Base-by-base conservation (phyloP, 2,797 vertebrate species). In the Gila robusta region DNA sequence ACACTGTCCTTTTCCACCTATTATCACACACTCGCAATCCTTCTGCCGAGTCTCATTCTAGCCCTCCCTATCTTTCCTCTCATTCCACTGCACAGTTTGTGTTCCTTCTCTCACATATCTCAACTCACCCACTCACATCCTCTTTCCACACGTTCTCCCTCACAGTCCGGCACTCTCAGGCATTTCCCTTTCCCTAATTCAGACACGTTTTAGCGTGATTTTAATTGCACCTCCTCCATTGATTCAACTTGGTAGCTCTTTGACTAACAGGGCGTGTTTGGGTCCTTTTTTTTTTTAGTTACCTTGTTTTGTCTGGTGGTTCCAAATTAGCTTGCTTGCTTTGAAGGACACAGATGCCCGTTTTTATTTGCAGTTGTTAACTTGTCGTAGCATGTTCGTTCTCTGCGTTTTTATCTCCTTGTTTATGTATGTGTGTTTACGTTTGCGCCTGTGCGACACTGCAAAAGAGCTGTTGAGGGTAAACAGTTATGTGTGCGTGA, bases 401-500 rank as follows among this genome's bases (percentile, higher is more conserved):
- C 35, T 19, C 8, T 39, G 9, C 28, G 2, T 6, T 76, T 76
- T 81, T 67, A 62, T 26, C 19, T 66, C n/a, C 54, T 67, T 84
- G 59, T 73, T 70, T 85, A 64, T 83, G 59, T 88, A 64, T 17
- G 74, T 70, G 66, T 74, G 77, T 81, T 85, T 73, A 76, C 56
- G 28, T 84, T 54, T 77, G 69, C 67, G n/a, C 70, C 73, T 70
- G 79, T 73, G 71, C 47, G 16, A 71, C 41, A 47, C 86, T 78
- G 86, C 49, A 83, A 85, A 83, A 69, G 81, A 73, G 85, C 82
- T 85, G 83, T 86, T 74, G 70, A 80, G 86, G 79, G 86, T 87
- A 89, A 90, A 88, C 88, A 78, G 72, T 59, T 87, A 74, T 81
- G 67, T 87, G 74, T 88, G 59, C 83, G 28, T 67, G 77, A n/a